A percentile compares a stretch with the other conserved stretches of the same genome.
These are phyloP conservation scores for Sebastes cheni DNA, from an alignment of 2,797 vertebrate species.

Conservation along the genomic window DNA sequence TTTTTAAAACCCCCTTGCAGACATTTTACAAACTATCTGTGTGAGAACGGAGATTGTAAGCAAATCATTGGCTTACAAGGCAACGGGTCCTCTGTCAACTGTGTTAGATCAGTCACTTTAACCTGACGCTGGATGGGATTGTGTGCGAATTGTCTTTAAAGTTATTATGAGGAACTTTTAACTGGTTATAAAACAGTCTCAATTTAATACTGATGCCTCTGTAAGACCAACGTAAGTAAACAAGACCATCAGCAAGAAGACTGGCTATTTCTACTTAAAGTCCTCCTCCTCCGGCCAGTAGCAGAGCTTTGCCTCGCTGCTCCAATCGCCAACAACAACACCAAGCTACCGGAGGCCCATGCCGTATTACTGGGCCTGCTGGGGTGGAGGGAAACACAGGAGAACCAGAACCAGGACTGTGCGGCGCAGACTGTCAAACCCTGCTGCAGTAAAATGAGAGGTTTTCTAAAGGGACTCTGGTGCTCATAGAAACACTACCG, in stretches of 20 bases:
- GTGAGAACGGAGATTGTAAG: not conserved
- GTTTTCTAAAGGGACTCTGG: not conserved
- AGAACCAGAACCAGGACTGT: not conserved
- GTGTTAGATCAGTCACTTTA: not conserved
- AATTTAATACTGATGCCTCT: not conserved
- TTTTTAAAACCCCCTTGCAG: constrained; percentile 8
- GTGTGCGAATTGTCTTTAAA: not conserved
- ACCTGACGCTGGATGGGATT: not conserved
- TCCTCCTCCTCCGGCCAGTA: too few relatives aligned
- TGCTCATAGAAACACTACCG: not conserved
- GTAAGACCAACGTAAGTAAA: not conserved
- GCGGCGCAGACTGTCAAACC: not conserved
- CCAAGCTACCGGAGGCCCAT: not conserved
- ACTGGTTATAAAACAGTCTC: not conserved
- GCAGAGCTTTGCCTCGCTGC: too few relatives aligned
- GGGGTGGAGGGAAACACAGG: fast-evolving
- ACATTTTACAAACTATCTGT: constrained; percentile 15
- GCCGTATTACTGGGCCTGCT: fast-evolving
- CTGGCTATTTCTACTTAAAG: not conserved
- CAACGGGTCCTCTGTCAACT: not conserved
- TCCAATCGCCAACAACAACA: fast-evolving
- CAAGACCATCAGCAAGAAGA: not conserved
- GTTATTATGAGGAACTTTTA: not conserved
- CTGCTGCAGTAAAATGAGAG: not conserved
- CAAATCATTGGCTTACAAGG: constrained; percentile 1